These are phyloP conservation scores for Polylopha cassiicola DNA, from an alignment of 2,888 invertebrate species.

Conservation along the genomic window DNA sequence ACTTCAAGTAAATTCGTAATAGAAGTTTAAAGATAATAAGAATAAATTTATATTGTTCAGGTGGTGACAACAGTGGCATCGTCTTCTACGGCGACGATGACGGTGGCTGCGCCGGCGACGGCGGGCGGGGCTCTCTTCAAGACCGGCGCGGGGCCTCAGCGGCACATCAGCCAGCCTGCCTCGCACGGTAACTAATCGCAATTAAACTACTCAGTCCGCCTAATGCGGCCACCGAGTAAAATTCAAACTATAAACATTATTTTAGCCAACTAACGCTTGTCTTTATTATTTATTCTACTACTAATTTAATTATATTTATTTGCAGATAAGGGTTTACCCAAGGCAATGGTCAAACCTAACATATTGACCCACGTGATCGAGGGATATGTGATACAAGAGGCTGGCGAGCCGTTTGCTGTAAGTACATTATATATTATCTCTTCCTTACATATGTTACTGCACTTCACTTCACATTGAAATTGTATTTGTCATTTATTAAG, in stretches of 20 bases:
- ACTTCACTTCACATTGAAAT: too few species aligned
- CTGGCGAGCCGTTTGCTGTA: conserved; percentile 92
- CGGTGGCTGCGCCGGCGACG: conserved; percentile 27
- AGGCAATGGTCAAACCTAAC: conserved; percentile 96
- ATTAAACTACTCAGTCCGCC: conserved; percentile 3
- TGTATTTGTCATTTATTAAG: too few species aligned
- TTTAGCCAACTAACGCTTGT: conserved; percentile 10
- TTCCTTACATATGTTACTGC: too few species aligned
- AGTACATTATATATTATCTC: conserved; percentile 53
- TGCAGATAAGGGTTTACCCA: conserved; percentile 81
- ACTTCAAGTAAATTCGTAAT: too few species aligned
- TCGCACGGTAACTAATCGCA: conserved; percentile 40
- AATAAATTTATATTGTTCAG: conserved; percentile 30
- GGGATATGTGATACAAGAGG: conserved; percentile 97
- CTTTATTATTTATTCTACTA: background rate
- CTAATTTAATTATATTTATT: conserved; percentile 13
- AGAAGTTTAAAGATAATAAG: too few species aligned
- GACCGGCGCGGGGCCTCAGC: conserved; percentile 40
- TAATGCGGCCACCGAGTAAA: background rate
- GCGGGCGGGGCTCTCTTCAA: conserved; percentile 47
- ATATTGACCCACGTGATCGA: conserved; percentile 97
- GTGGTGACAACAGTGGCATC: conserved; percentile 56
- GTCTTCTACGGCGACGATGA: conserved; percentile 42
- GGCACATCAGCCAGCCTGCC: conserved; percentile 52
- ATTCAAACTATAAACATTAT: background rate